Evolutionary conservation across 2,888 invertebrate species (phyloP).

Genomic region (Hetaerina titia): DNA sequence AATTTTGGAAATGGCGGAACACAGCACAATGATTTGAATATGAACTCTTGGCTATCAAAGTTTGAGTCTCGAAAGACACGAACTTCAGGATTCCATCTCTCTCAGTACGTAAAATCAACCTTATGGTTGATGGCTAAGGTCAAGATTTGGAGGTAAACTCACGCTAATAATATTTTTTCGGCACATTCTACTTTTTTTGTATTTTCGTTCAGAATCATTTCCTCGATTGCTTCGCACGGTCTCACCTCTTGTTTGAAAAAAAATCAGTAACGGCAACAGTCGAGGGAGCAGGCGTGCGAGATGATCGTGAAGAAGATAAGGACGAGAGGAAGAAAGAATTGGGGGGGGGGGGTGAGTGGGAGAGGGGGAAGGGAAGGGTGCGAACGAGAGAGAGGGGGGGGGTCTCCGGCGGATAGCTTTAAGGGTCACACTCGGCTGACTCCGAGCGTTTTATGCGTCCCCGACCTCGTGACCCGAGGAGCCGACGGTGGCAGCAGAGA

Average conservation of each 20-base stretch:
- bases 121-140: background rate
- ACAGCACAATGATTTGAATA: too few species aligned
- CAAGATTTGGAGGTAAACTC: background rate
- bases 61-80: too few species aligned
- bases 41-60: too few species aligned
- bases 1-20: too few species aligned
- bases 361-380: background rate
- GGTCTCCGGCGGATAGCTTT: background rate
- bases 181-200: background rate
- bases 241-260: background rate
- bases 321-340: background rate
- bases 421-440: slow-evolving; percentile 55
- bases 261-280: background rate
- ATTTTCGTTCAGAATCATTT: background rate
- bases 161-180: background rate
- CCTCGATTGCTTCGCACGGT: background rate
- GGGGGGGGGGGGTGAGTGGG: background rate
- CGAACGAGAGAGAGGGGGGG: background rate
- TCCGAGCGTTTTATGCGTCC: background rate
- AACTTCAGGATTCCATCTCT: too few species aligned
- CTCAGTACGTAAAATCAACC: background rate
- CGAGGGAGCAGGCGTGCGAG: background rate
- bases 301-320: background rate
- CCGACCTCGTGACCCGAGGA: slow-evolving; percentile 26
- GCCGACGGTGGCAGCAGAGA: background rate